A percentile compares a stretch with the other conserved stretches of the same genome.
Conservation (phyloP, 2,888 invertebrate genomes). For the Colostygia pectinataria region DNA sequence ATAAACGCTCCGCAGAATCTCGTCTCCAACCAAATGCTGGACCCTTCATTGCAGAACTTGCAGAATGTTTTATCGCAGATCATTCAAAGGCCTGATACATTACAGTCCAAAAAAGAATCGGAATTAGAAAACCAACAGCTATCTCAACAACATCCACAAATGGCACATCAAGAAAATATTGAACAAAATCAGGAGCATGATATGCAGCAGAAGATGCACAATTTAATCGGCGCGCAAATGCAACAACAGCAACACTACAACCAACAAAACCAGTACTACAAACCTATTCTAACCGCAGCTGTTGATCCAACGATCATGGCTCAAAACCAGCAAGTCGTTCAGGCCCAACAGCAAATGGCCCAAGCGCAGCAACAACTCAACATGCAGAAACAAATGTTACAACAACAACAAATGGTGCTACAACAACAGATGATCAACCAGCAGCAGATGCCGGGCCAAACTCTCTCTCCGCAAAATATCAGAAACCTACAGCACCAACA, state of each 20-base stretch:
- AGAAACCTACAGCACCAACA: slow-evolving; percentile 76
- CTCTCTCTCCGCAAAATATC: slow-evolving; percentile 71
- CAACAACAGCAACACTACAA: slow-evolving; percentile 62
- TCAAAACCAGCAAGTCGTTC: slow-evolving; percentile 74
- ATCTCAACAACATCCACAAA: slow-evolving; percentile 49
- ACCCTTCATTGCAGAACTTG: slow-evolving; percentile 78
- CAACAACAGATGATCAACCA: slow-evolving; percentile 77
- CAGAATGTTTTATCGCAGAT: slow-evolving; percentile 75
- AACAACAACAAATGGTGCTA: slow-evolving; percentile 74
- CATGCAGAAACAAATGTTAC: slow-evolving; percentile 75
- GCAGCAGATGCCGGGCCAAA: slow-evolving; percentile 74
- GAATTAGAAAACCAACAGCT: slow-evolving; percentile 65
- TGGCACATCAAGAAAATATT: slow-evolving; percentile 37
- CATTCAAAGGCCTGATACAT: slow-evolving; percentile 70
- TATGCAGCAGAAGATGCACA: slow-evolving; percentile 58
- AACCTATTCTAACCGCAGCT: slow-evolving; percentile 55
- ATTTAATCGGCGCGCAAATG: slow-evolving; percentile 58
- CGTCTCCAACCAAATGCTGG: slow-evolving; percentile 67
- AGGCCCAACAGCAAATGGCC: slow-evolving; percentile 72
- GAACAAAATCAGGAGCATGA: slow-evolving; percentile 33
- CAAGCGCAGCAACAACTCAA: slow-evolving; percentile 76
- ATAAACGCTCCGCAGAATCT: slow-evolving; percentile 65
- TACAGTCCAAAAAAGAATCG: slow-evolving; percentile 69
- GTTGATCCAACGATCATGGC: slow-evolving; percentile 66
- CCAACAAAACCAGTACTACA: slow-evolving; percentile 63